A percentile compares a stretch with the other conserved stretches of the same genome.
Conservation (phyloP, 2,113 vertebrate species). For the Eublepharis macularius region DNA sequence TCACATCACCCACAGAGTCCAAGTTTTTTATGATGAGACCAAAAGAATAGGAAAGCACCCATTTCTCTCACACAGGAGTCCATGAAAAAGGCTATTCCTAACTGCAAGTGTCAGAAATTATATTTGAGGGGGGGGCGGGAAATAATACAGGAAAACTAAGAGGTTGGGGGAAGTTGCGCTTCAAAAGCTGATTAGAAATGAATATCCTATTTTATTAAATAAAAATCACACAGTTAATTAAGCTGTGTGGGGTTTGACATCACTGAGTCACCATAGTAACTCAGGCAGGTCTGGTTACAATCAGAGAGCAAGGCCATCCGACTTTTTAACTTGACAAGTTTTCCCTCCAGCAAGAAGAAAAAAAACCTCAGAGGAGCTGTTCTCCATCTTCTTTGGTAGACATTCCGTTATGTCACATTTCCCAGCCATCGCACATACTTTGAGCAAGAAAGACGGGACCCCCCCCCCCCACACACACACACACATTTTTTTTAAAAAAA, state of each 20-base stretch:
- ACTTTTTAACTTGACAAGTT: constrained; percentile 34
- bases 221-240: constrained; percentile 48
- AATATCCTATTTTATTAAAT: constrained; percentile 32
- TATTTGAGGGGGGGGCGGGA: neutral
- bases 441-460: neutral
- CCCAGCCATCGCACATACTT: neutral
- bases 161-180: fast-evolving
- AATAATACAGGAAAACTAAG: neutral
- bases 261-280: constrained; percentile 35
- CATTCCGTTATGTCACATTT: neutral
- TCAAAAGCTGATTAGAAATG: constrained; percentile 16
- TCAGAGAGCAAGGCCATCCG: constrained; percentile 21
- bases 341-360: constrained; percentile 8
- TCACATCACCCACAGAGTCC: too few relatives aligned
- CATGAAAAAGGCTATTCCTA: too few relatives aligned
- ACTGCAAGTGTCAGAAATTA: too few relatives aligned
- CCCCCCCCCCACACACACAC: too few relatives aligned
- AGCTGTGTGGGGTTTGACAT: neutral
- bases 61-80: too few relatives aligned
- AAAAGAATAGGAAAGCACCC: too few relatives aligned
- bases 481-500: too few relatives aligned
- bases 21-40: too few relatives aligned
- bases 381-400: neutral
- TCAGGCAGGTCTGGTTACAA: constrained; percentile 30
- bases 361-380: neutral